Evolutionary conservation across 35 echinoderm and acorn worm genomes (phyloP).

Genomic region (Ophioderma brevispina): DNA sequence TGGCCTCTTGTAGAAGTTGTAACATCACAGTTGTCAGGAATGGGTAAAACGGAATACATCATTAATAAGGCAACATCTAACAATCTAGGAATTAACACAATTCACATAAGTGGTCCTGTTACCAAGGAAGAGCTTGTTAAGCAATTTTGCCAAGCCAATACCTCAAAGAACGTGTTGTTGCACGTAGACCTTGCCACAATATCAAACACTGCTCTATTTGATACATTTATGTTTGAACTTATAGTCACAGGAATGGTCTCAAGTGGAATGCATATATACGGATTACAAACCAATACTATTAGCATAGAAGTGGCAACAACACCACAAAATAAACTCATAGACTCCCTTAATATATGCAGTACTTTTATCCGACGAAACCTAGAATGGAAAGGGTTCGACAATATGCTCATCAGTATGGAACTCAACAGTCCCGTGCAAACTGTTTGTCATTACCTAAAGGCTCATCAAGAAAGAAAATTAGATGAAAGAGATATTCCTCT

Average conservation of each 20-base stretch:
- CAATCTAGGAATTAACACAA: neutral
- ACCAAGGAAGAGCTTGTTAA: constrained; percentile 9
- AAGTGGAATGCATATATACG: constrained; percentile 15
- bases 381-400: constrained; percentile 33
- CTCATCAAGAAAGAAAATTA: neutral
- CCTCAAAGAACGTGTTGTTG: neutral
- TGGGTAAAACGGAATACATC: constrained; percentile 42
- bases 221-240: constrained; percentile 40
- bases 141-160: neutral
- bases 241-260: constrained; percentile 19
- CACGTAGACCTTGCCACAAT: constrained; percentile 25
- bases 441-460: constrained; percentile 41
- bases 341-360: constrained; percentile 34
- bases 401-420: constrained; percentile 21
- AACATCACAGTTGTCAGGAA: constrained; percentile 15
- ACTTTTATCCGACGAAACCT: neutral
- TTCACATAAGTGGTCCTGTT: neutral
- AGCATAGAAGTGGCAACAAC: constrained; percentile 38
- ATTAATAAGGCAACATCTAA: neutral
- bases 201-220: constrained; percentile 1
- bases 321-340: constrained; percentile 10
- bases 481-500: constrained; percentile 13
- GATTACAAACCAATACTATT: neutral
- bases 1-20: constrained; percentile 28
- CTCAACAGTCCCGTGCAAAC: constrained; percentile 32